Base-by-base conservation (phyloP, 2,113 vertebrate genomes). In the Thinocorus orbignyianus region DNA sequence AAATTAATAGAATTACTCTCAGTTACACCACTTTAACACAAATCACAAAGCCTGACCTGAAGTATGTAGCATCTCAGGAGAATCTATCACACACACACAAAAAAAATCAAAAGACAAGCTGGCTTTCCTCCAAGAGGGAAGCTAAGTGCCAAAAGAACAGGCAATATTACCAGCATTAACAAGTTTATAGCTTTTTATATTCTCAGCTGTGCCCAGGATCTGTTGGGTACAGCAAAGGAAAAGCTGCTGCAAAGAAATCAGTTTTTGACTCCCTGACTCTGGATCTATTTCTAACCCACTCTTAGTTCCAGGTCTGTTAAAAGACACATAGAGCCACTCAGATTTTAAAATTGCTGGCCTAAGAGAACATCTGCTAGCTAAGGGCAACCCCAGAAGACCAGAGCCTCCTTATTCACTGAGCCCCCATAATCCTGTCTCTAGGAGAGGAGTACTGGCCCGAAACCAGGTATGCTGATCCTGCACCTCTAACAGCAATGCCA, bases 101-200 rank as follows among this genome's bases (percentile, higher is more conserved):
- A 73, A 57, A 74, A 89, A 54, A 3, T 23, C 18, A 78, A 71
- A 77, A 90, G 55, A 92, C 73, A 33, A 81, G 51, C 42, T 95
- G 93, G 79, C 85, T 94, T 88, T 78, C 68, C 44, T 95, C 93
- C 95, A 94, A 93, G 76, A 88, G 13, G 42, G 74, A 90, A 86
- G 62, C 6, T 86, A 74, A 78, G 35, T 81, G 72, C 76, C 92
- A 90, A 66, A 95, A 94, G 46, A 94, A 88, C 64, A 92, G 62
- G 80, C 62, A 83, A 58, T 62, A 96, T 86, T 92, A 88, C 68
- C 76, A 81, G 37, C 76, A 93, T 91, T 82, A 93, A 83, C 58
- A 78, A 55, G 48, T 90, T 90, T 77, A 81, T 81, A 3, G 4
- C 7, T 5, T 78, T 82, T 74, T 42, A 70, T 31, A 18, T 37